A percentile compares a stretch with the other conserved stretches of the same genome.
These are phyloP conservation scores for Neosilurus mollespiculum DNA, from an alignment of 2,797 vertebrate genomes.

Conservation along the genomic window DNA sequence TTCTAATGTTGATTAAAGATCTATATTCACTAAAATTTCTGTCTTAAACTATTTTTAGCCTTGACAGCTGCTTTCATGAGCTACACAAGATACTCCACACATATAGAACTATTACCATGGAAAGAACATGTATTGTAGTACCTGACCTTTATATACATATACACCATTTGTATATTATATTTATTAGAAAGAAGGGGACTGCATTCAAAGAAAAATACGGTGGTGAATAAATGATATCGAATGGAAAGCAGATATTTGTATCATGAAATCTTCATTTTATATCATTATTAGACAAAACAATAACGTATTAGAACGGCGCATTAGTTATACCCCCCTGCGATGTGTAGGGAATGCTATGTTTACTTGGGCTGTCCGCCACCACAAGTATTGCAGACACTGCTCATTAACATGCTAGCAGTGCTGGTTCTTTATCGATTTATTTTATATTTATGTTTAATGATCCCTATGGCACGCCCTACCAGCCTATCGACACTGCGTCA, in stretches of 20 bases:
- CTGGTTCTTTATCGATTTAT: no score
- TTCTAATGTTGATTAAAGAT: neutral
- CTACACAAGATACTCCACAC: neutral
- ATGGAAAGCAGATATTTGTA: neutral
- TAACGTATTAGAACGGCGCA: no score
- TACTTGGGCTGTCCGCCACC: no score
- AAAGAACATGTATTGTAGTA: neutral
- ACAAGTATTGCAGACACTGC: no score
- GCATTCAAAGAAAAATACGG: neutral
- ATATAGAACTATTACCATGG: neutral
- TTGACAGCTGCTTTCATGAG: neutral
- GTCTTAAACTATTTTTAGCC: neutral
- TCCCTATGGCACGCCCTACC: no score
- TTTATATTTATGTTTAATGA: no score
- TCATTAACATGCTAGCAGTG: no score
- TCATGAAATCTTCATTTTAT: neutral
- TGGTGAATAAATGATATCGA: neutral
- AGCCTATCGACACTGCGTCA: no score
- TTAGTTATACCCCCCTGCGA: no score
- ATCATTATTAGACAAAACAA: no score
- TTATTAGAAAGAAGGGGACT: neutral
- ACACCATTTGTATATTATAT: neutral
- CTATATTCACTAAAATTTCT: neutral
- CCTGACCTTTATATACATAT: neutral
- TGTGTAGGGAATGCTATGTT: no score